Conservation (phyloP, 2,797 vertebrate genomes). For the Mus spretus region DNA sequence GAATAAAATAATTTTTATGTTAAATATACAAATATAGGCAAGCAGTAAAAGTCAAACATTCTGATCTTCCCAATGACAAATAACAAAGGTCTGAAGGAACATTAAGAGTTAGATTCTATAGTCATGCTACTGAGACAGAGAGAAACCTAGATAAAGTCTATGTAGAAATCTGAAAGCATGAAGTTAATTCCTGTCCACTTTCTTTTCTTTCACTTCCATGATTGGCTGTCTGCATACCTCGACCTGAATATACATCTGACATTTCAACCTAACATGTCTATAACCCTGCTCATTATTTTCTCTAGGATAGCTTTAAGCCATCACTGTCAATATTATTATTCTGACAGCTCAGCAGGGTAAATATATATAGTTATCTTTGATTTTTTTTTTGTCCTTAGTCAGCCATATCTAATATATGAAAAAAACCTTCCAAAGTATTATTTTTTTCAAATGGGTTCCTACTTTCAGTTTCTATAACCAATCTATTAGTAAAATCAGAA, state of each 20-base stretch:
- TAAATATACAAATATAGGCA: background rate
- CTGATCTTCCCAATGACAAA: background rate
- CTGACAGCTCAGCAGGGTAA: background rate
- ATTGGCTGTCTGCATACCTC: background rate
- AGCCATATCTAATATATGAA: constrained; percentile 19
- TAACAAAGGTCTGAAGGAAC: background rate
- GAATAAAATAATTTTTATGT: background rate
- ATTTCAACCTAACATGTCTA: constrained; percentile 47
- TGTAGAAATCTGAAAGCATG: background rate
- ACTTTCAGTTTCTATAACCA: background rate
- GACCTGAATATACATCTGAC: background rate
- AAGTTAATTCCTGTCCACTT: background rate
- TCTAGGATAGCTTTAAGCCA: background rate
- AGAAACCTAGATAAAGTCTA: background rate
- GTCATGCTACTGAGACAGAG: background rate
- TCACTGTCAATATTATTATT: constrained; percentile 51
- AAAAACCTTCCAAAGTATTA: constrained; percentile 9
- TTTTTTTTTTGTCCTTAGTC: constrained; percentile 49
- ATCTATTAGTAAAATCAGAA: background rate
- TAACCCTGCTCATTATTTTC: constrained; percentile 62
- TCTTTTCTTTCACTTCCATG: background rate
- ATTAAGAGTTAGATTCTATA: background rate
- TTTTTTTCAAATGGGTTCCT: constrained; percentile 30
- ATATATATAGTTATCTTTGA: constrained; percentile 43
- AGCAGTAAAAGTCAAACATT: background rate